Evolutionary conservation across 2,797 vertebrate species (phyloP), one percentile per base, ranked within the genome.

Genomic region (Ataeniobius toweri): DNA sequence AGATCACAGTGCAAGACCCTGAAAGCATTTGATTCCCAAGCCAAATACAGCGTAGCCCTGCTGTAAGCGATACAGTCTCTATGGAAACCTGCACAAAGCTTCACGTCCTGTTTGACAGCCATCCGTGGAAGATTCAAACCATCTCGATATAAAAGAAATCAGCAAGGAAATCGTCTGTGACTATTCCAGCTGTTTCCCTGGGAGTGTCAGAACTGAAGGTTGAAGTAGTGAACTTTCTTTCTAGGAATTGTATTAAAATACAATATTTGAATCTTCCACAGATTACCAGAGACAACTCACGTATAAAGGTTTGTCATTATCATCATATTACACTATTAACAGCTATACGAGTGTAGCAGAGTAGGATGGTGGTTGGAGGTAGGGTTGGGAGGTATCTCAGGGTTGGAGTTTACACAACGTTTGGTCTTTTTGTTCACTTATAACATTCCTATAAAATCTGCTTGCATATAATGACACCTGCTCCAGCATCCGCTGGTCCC

Each of bases 331-430:
- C 80, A 88, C 70, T 71, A 82, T 80, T 89, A 86, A 86, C 89
- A 79, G 77, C 86, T 89, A 79, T 83, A 88, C 82, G 90, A 91
- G 93, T 68, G 83, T 89, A 91, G 91, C 78, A 76, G 88, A 93
- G 91, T 79, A 92, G 91, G 90, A 90, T 89, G 88, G 87, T 91
- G 89, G 90, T 90, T 90, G 91, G 92, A 92, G 90, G 93, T 90
- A 91, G 92, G 91, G 92, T 89, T 87, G 88, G 91, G 90, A 93
- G 92, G 92, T 94, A 93, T 89, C 85, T 89, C 86, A 89, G 90
- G 87, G 85, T 91, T 91, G 86, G 89, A 89, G 77, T 92, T 93
- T 87, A 91, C 89, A 86, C 76, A 79, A 93, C 92, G 89, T 94
- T 95, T 94, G 94, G 94, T 95, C 93, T 78, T 93, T 82, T 83